Percentiles rank a stretch among this genome's conserved stretches.
phyloP scores from a whole-genome alignment of 2,113 vertebrate genomes.

The Bothrops jararaca region DNA sequence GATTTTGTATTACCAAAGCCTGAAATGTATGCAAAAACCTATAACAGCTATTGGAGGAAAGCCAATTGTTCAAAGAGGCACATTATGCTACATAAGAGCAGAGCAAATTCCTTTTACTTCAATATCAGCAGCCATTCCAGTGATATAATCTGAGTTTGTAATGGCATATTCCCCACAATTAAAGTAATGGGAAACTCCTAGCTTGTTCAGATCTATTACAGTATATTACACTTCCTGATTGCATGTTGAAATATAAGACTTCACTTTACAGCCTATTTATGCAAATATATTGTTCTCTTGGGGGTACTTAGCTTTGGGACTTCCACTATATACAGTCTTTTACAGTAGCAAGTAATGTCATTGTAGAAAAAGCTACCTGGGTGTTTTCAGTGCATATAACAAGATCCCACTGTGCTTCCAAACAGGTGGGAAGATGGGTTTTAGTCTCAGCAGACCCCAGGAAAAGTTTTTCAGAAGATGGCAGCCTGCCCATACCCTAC shows the following conservation, averaged over 20 bases:
- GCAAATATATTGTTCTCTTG: not conserved
- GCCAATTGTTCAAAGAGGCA: not conserved
- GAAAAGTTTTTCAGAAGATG: not conserved
- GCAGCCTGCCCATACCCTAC: not conserved
- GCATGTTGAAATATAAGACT: not conserved
- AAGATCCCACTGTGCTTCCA: not conserved
- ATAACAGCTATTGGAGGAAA: not conserved
- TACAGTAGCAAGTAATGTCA: not conserved
- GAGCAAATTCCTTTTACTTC: not conserved
- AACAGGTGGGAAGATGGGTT: not conserved
- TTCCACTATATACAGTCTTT: not conserved
- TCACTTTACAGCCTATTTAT: not conserved
- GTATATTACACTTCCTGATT: not conserved
- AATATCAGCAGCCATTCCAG: not conserved
- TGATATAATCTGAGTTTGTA: constrained; percentile 32
- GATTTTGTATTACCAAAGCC: not conserved
- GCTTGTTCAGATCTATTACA: not conserved
- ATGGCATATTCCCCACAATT: not conserved
- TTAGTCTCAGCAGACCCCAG: not conserved
- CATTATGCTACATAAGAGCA: not conserved
- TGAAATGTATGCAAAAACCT: not conserved
- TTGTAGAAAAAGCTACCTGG: not conserved
- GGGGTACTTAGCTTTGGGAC: not conserved
- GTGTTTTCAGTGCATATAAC: not conserved
- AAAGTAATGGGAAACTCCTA: not conserved